Evolutionary conservation across 92 coral and sea anemone genomes (phyloP).

Genomic region (Metridium senile): DNA sequence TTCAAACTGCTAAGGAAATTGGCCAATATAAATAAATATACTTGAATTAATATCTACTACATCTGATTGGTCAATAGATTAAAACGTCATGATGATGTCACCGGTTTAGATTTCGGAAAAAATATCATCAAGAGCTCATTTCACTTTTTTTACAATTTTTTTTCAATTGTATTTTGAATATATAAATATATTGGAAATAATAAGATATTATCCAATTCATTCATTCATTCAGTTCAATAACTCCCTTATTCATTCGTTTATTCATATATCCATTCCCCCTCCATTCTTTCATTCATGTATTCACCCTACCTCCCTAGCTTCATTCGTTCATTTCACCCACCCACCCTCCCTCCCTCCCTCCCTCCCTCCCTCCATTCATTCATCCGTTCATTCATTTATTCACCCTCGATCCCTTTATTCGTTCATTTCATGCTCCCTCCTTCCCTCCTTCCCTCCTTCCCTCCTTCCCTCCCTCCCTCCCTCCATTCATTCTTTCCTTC

Average conservation of each 20-base stretch:
- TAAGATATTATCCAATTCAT: not conserved
- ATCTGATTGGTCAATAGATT: not conserved
- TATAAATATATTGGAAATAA: no score
- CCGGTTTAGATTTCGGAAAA: not conserved
- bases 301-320: no score
- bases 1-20: not conserved
- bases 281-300: not conserved
- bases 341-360: not conserved
- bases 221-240: not conserved
- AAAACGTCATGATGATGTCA: constrained; percentile 1
- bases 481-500: not conserved
- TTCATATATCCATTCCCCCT: not conserved
- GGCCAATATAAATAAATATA: not conserved
- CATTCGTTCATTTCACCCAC: not conserved
- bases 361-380: constrained; percentile 1
- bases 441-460: not conserved
- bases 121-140: not conserved
- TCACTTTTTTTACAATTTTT: not conserved
- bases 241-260: not conserved
- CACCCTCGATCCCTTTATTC: not conserved
- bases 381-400: constrained; percentile 3
- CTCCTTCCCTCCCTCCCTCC: not conserved
- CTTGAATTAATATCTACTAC: not conserved
- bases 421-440: not conserved
- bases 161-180: no score